Percentiles rank a stretch among this genome's conserved stretches.
phyloP scores from a whole-genome alignment of 2,888 invertebrate genomes.

The Frankliniella fusca region DNA sequence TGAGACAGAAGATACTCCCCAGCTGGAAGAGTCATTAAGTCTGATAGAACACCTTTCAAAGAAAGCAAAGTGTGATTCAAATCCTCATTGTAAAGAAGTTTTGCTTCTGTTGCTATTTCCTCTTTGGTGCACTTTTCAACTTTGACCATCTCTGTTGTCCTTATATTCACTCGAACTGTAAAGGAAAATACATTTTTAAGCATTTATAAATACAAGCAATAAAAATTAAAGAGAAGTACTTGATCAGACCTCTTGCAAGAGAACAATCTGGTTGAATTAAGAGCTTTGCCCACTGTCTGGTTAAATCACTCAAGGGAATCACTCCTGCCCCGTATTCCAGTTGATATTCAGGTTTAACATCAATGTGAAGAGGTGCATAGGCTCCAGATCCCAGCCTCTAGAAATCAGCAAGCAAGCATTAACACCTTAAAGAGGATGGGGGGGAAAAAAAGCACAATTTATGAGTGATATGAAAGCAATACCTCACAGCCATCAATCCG shows the following conservation, averaged over 20 bases:
- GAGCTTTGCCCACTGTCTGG: neutral
- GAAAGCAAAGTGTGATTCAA: neutral
- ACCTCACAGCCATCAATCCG: conserved; percentile 6
- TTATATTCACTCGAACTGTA: neutral
- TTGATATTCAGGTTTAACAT: neutral
- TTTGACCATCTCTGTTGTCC: neutral
- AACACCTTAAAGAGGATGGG: neutral
- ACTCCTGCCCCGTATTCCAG: neutral
- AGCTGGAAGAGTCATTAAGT: neutral
- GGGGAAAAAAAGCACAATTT: neutral
- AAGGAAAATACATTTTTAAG: neutral
- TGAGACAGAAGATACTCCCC: neutral
- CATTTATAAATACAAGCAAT: too few relatives aligned
- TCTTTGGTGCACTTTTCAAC: neutral
- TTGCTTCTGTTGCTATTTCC: neutral
- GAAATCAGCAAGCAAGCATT: neutral
- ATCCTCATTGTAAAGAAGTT: neutral
- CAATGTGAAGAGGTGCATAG: neutral
- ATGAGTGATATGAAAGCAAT: neutral
- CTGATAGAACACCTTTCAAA: neutral
- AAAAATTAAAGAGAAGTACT: neutral
- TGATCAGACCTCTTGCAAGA: neutral
- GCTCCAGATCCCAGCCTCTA: neutral
- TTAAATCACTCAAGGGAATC: conserved; percentile 1
- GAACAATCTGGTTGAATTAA: neutral